phyloP scores from a whole-genome alignment of 2,797 vertebrate genomes.

The Takifugu rubripes region DNA sequence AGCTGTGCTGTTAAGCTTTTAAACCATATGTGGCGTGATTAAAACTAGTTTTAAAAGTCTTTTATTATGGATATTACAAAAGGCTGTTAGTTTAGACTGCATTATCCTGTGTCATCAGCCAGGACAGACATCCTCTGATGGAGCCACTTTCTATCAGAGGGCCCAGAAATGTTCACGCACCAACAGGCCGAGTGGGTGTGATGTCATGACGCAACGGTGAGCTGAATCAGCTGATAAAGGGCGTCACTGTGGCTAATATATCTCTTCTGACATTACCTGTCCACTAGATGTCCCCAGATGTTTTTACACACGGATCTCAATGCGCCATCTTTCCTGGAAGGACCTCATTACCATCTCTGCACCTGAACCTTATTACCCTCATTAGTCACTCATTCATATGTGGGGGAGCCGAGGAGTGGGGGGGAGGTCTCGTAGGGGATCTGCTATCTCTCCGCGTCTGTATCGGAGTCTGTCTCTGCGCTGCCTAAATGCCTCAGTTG shows the following conservation, averaged over 20 bases:
- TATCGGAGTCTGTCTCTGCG: not conserved
- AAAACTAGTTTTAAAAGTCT: too few species aligned
- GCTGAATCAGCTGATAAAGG: too few species aligned
- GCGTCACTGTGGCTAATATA: too few species aligned
- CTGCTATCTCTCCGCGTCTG: not conserved
- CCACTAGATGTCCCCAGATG: not conserved
- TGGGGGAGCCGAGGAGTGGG: not conserved
- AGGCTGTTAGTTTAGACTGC: not conserved
- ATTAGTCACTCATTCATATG: not conserved
- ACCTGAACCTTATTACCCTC: not conserved
- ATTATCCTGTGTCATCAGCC: not conserved
- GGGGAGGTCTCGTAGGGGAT: not conserved
- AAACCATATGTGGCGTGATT: not conserved
- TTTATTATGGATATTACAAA: too few species aligned
- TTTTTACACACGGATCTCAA: not conserved
- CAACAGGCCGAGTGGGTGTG: too few species aligned
- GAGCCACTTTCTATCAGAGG: too few species aligned
- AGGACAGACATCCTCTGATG: not conserved
- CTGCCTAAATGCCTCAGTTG: not conserved
- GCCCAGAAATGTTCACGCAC: too few species aligned
- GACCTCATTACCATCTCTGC: not conserved
- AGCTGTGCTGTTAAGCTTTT: conserved; percentile 21
- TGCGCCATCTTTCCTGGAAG: not conserved
- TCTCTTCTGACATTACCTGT: not conserved
- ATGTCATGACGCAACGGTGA: too few species aligned